Conservation (phyloP, 2,888 invertebrate species). For the Deroplatys truncata region DNA sequence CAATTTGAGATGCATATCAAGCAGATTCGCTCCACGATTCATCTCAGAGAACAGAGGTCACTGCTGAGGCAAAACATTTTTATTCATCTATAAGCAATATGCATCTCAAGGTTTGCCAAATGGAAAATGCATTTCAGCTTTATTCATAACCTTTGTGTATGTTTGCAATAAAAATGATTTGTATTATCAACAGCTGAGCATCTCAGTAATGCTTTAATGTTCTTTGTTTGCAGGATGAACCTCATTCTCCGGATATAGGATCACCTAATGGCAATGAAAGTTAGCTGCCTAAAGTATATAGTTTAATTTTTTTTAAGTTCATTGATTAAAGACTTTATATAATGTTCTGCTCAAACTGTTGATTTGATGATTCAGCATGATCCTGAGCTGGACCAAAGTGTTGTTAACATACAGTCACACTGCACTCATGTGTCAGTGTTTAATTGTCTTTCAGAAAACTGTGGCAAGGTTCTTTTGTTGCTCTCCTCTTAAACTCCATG, state of each 20-base stretch:
- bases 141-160: background rate
- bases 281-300: background rate
- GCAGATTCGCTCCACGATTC: too few species aligned
- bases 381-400: background rate
- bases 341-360: background rate
- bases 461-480: background rate
- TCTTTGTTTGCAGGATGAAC: constrained; percentile 22
- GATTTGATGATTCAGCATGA: background rate
- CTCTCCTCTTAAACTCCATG: background rate
- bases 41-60: too few species aligned
- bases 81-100: too few species aligned
- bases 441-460: background rate
- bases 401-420: background rate
- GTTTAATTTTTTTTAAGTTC: background rate
- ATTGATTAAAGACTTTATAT: background rate
- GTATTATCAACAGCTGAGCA: background rate
- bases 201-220: background rate
- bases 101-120: too few species aligned
- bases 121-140: too few species aligned
- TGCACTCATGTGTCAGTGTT: background rate
- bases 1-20: too few species aligned
- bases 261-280: constrained; percentile 19
- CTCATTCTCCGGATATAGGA: constrained; percentile 25
- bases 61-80: too few species aligned
- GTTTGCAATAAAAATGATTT: background rate